Percentiles rank a stretch among this genome's conserved stretches.
These are phyloP conservation scores for Pachliopta kotzebuea DNA, from an alignment of 2,888 invertebrate species.

Conservation along the genomic window DNA sequence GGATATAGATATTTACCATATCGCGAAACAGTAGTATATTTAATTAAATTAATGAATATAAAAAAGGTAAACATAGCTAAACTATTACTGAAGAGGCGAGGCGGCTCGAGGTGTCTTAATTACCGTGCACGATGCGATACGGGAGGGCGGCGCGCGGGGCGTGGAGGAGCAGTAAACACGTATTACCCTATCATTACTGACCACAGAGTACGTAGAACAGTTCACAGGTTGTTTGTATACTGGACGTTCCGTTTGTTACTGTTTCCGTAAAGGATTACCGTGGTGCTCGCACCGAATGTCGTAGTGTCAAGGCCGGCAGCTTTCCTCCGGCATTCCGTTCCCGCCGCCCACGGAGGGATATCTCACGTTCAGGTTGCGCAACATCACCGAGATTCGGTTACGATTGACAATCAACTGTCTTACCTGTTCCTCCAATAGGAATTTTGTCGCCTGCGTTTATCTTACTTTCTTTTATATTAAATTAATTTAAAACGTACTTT, in stretches of 20 bases:
- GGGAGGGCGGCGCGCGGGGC: slow-evolving; percentile 59
- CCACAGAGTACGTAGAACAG: slow-evolving; percentile 46
- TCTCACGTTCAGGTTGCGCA: slow-evolving; percentile 73
- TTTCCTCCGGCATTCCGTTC: slow-evolving; percentile 77
- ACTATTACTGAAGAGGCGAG: slow-evolving; percentile 29
- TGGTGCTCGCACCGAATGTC: slow-evolving; percentile 69
- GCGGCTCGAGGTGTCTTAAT: slow-evolving; percentile 55
- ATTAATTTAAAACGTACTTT: not conserved
- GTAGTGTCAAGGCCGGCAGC: slow-evolving; percentile 77
- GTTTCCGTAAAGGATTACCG: slow-evolving; percentile 50
- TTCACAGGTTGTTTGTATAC: slow-evolving; percentile 34
- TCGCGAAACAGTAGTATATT: slow-evolving; percentile 27
- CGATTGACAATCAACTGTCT: slow-evolving; percentile 52
- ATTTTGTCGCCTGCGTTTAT: slow-evolving; percentile 2
- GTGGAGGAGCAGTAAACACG: slow-evolving; percentile 64
- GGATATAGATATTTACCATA: slow-evolving; percentile 8
- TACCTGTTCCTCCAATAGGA: slow-evolving; percentile 6
- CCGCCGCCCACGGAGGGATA: slow-evolving; percentile 74
- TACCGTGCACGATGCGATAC: slow-evolving; percentile 52
- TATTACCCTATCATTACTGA: slow-evolving; percentile 46
- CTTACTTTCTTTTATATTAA: not conserved
- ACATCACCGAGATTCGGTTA: slow-evolving; percentile 64
- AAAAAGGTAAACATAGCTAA: slow-evolving; percentile 13
- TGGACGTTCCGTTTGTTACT: slow-evolving; percentile 36
- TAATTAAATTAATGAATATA: slow-evolving; percentile 13